Evolutionary conservation across 2,888 invertebrate species (phyloP).

Genomic region (Boloria selene): DNA sequence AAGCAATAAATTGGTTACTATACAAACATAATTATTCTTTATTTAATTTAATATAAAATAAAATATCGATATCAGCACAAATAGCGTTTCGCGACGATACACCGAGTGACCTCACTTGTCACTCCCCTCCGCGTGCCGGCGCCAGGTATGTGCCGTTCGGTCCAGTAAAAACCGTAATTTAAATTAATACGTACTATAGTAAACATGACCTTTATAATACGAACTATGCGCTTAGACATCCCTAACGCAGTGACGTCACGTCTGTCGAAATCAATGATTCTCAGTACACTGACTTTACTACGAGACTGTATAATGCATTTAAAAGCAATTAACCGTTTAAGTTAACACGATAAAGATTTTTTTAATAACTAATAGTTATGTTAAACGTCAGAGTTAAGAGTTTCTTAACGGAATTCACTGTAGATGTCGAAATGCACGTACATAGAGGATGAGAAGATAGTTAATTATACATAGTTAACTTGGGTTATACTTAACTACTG

Average conservation of each 20-base stretch:
- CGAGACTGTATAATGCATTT: slow-evolving; percentile 13
- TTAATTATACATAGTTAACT: too few relatives aligned
- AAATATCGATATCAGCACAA: slow-evolving; percentile 36
- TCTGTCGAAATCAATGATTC: slow-evolving; percentile 22
- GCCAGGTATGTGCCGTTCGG: slow-evolving; percentile 51
- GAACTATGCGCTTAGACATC: slow-evolving; percentile 13
- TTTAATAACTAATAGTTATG: too few relatives aligned
- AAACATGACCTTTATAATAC: slow-evolving; percentile 17
- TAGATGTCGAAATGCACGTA: too few relatives aligned
- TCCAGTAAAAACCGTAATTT: slow-evolving; percentile 41
- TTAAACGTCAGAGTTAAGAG: too few relatives aligned
- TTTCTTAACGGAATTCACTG: too few relatives aligned
- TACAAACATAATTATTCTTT: neutral
- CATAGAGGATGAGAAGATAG: too few relatives aligned
- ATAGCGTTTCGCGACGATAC: slow-evolving; percentile 51
- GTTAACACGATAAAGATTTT: neutral
- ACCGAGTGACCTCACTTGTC: slow-evolving; percentile 68
- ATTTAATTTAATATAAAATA: slow-evolving; percentile 14
- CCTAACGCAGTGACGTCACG: slow-evolving; percentile 22
- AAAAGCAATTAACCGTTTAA: slow-evolving; percentile 7
- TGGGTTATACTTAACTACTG: too few relatives aligned
- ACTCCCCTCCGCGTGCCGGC: slow-evolving; percentile 62
- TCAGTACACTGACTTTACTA: slow-evolving; percentile 15
- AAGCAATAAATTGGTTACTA: neutral
- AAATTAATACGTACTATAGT: slow-evolving; percentile 31